A percentile compares a stretch with the other conserved stretches of the same genome.
phyloP scores from a whole-genome alignment of 2,888 invertebrate genomes.

The Theodoxus fluviatilis region DNA sequence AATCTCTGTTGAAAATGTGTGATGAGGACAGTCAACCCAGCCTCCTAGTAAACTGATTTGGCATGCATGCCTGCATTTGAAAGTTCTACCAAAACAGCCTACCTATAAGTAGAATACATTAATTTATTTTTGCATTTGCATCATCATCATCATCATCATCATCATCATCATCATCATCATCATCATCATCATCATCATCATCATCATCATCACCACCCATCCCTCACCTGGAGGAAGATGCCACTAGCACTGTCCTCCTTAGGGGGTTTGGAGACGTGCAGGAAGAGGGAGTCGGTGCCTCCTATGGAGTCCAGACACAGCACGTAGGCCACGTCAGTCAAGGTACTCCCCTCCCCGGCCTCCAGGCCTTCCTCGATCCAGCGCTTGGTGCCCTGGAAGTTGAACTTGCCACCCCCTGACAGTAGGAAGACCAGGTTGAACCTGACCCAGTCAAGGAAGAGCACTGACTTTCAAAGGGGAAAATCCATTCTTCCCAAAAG shows the following conservation, averaged over 20 bases:
- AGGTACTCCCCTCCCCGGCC: constrained; percentile 72
- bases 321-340: constrained; percentile 85
- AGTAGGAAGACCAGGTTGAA: constrained; percentile 81
- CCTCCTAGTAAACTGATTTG: too few relatives aligned
- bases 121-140: too few relatives aligned
- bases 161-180: too few relatives aligned
- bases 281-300: constrained; percentile 74
- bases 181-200: too few relatives aligned
- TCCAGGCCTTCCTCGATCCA: constrained; percentile 95
- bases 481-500: neutral
- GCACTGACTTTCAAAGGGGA: neutral
- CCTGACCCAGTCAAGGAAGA: constrained; percentile 64
- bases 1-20: too few relatives aligned
- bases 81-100: too few relatives aligned
- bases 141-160: too few relatives aligned
- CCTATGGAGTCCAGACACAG: constrained; percentile 84
- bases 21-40: too few relatives aligned
- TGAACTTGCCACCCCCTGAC: constrained; percentile 89
- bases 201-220: too few relatives aligned
- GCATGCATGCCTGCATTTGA: too few relatives aligned
- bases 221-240: constrained; percentile 67
- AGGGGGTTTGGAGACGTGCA: constrained; percentile 97
- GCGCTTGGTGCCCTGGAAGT: constrained; percentile 93
- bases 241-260: constrained; percentile 80
- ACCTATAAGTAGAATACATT: too few relatives aligned